A percentile compares a stretch with the other conserved stretches of the same genome.
These are phyloP conservation scores for Orthosia incerta DNA, from an alignment of 2,888 invertebrate genomes.

Conservation along the genomic window DNA sequence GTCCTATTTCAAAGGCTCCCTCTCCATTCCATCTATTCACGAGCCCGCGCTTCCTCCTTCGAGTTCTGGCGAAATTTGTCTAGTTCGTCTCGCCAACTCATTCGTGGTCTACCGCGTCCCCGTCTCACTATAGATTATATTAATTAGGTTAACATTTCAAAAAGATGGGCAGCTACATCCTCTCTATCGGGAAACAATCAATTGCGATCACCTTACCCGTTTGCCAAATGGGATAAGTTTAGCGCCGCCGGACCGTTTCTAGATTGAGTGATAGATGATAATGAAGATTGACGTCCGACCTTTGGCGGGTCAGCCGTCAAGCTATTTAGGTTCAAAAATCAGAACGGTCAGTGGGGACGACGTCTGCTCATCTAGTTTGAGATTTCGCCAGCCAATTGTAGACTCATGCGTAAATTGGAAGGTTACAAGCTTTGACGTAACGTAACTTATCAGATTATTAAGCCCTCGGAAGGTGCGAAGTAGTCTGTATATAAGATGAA, in stretches of 20 bases:
- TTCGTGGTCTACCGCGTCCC: no score
- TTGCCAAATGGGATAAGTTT: neutral
- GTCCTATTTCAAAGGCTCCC: no score
- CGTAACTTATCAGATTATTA: neutral
- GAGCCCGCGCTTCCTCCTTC: no score
- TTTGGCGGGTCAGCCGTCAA: neutral
- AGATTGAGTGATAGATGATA: neutral
- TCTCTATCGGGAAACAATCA: neutral
- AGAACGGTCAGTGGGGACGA: neutral
- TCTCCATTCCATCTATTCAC: no score
- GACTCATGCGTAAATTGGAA: slow-evolving; percentile 1
- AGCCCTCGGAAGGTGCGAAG: neutral
- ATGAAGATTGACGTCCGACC: neutral
- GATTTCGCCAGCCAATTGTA: neutral
- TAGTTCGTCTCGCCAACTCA: no score
- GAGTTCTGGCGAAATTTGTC: no score
- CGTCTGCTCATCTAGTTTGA: neutral
- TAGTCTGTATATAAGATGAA: neutral
- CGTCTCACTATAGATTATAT: no score
- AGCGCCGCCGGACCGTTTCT: neutral
- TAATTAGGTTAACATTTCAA: neutral
- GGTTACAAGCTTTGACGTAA: neutral
- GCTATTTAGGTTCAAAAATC: neutral
- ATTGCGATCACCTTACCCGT: neutral
- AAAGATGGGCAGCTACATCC: neutral